Evolutionary conservation across 1,140 invertebrate species (phyloP).

Genomic region (Diabrotica undecimpunctata): DNA sequence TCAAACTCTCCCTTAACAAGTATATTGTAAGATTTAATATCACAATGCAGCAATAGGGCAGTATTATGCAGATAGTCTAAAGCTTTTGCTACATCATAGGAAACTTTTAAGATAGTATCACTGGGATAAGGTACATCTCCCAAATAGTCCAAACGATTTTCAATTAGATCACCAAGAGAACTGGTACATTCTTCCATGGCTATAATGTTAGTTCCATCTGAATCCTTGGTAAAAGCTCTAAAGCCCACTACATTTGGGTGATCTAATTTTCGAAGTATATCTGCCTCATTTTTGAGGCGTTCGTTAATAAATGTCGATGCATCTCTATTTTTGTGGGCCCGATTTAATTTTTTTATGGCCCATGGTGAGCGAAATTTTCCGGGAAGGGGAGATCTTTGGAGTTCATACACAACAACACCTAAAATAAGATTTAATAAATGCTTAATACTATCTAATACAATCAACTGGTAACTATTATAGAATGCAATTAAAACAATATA

Average conservation of each 20-base stretch:
- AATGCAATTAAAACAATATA: conserved; percentile 21
- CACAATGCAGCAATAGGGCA: conserved; percentile 71
- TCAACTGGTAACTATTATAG: conserved; percentile 10
- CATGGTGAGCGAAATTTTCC: conserved; percentile 70
- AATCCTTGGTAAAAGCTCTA: conserved; percentile 60
- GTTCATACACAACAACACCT: conserved; percentile 74
- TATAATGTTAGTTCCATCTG: conserved; percentile 61
- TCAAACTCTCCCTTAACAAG: conserved; percentile 71
- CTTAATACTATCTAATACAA: conserved; percentile 8
- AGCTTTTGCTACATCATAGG: conserved; percentile 64
- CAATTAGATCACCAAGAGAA: conserved; percentile 69
- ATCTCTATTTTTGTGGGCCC: conserved; percentile 40
- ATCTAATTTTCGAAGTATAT: conserved; percentile 63
- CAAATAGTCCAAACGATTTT: conserved; percentile 59
- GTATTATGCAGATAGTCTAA: conserved; percentile 75
- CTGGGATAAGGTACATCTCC: conserved; percentile 57
- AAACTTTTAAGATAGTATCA: conserved; percentile 62
- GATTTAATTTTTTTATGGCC: conserved; percentile 73
- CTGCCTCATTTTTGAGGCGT: conserved; percentile 67
- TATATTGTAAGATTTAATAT: conserved; percentile 82
- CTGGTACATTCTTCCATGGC: conserved; percentile 67
- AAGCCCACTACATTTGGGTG: conserved; percentile 85
- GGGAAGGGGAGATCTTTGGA: conserved; percentile 66
- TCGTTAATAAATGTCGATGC: conserved; percentile 47
- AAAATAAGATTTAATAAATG: conserved; percentile 25